A percentile compares a stretch with the other conserved stretches of the same genome.
Conservation (phyloP, 2,113 vertebrate species). For the Boleophthalmus pectinirostris region DNA sequence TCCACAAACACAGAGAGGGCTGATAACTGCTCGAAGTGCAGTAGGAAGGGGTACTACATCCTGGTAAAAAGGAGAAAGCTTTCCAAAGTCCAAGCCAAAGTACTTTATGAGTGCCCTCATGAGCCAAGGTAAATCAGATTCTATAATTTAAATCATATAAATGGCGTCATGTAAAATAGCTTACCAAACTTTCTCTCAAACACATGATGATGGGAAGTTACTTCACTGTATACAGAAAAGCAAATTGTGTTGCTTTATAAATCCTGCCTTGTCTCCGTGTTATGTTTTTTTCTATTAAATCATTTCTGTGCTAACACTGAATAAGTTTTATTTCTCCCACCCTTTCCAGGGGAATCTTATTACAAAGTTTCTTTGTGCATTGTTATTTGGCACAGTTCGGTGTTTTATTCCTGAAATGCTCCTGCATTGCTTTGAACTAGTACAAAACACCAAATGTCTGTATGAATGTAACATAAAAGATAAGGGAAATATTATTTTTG, state of each 20-base stretch:
- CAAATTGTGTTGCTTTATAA: neutral
- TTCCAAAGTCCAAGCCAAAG: neutral
- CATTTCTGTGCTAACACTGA: too few species aligned
- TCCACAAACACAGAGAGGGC: neutral
- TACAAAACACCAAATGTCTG: neutral
- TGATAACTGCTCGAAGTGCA: neutral
- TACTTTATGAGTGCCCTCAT: neutral
- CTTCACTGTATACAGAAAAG: neutral
- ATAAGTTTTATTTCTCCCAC: too few species aligned
- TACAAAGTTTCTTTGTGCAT: too few species aligned
- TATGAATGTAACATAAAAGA: too few species aligned
- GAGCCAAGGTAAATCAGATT: neutral
- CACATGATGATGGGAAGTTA: neutral
- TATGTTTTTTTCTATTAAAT: neutral
- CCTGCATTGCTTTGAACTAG: neutral
- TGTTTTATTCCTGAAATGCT: neutral
- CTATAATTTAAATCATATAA: neutral
- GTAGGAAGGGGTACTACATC: neutral
- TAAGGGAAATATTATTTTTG: too few species aligned
- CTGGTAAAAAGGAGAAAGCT: neutral
- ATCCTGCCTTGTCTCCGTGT: neutral
- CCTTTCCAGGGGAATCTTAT: too few species aligned
- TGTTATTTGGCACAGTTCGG: neutral
- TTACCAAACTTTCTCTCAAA: neutral
- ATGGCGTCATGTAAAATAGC: neutral